phyloP scores from a whole-genome alignment of 1,140 invertebrate species.

The Pseudoatta argentina region DNA sequence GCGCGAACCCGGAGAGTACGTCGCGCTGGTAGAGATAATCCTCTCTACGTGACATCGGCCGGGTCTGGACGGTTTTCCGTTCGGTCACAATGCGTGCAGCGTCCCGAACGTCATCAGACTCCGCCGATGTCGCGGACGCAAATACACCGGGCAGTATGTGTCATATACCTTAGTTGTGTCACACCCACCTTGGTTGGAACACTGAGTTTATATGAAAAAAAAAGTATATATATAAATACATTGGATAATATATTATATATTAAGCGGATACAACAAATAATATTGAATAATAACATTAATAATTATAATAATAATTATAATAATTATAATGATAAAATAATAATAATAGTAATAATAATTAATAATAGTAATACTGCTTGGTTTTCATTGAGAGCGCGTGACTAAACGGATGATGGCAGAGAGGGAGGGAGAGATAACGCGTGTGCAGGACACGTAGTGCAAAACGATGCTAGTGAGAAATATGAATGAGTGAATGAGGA shows the following conservation, averaged over 20 bases:
- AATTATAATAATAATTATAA: slow-evolving; percentile 73
- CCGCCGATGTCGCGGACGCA: neutral
- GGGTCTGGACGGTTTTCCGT: neutral
- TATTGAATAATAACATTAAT: slow-evolving; percentile 82
- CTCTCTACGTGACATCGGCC: neutral
- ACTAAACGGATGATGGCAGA: slow-evolving; percentile 55
- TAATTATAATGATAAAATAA: slow-evolving; percentile 83
- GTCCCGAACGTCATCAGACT: neutral
- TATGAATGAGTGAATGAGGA: slow-evolving; percentile 33
- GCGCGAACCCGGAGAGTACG: slow-evolving; percentile 44
- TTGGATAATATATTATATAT: slow-evolving; percentile 82
- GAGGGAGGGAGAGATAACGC: slow-evolving; percentile 45
- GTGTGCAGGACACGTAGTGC: slow-evolving; percentile 63
- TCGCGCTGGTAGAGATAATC: slow-evolving; percentile 26
- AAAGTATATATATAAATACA: slow-evolving; percentile 74
- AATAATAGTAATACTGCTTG: slow-evolving; percentile 86
- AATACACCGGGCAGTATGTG: slow-evolving; percentile 80
- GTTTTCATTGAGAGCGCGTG: slow-evolving; percentile 83
- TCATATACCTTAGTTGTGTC: slow-evolving; percentile 76
- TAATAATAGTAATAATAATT: slow-evolving; percentile 71
- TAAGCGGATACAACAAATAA: slow-evolving; percentile 85
- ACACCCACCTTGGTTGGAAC: slow-evolving; percentile 80
- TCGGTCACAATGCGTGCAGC: slow-evolving; percentile 5
- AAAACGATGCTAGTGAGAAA: slow-evolving; percentile 52
- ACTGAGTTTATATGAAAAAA: slow-evolving; percentile 81